Conservation (phyloP, 2,113 vertebrate species). For the Donacobius atricapilla region DNA sequence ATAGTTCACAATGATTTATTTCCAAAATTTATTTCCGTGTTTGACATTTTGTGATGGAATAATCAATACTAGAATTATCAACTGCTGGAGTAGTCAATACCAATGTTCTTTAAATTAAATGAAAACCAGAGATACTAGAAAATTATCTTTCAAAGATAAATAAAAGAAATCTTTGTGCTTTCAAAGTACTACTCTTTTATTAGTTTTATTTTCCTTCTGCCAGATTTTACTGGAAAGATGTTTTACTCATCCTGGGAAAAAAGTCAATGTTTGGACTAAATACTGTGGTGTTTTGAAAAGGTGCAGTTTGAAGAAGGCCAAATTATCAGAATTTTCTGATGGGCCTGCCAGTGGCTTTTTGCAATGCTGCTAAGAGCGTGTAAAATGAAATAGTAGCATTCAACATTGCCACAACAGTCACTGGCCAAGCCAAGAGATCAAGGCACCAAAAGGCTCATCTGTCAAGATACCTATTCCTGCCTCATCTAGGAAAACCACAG, state of each 20-base stretch:
- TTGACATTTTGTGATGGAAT: not conserved
- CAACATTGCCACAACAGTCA: not conserved
- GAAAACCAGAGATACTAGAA: constrained; percentile 3
- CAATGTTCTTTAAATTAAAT: not conserved
- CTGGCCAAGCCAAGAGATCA: not conserved
- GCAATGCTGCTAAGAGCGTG: not conserved
- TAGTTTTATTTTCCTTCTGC: constrained; percentile 44
- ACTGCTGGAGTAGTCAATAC: not conserved
- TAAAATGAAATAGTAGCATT: not conserved
- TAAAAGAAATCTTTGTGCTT: constrained; percentile 23
- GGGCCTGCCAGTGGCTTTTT: constrained; percentile 13
- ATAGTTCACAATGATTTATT: not conserved
- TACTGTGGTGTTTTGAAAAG: constrained; percentile 24
- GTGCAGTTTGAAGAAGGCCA: not conserved
- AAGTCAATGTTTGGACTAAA: constrained; percentile 36
- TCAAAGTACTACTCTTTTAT: constrained; percentile 26
- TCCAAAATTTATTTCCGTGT: not conserved
- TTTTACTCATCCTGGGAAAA: constrained; percentile 58
- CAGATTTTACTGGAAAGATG: constrained; percentile 53
- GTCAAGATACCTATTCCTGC: not conserved
- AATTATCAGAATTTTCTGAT: constrained; percentile 50
- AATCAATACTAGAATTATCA: not conserved
- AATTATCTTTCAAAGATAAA: not conserved
- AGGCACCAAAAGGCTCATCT: not conserved
- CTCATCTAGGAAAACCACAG: not conserved